A percentile compares a stretch with the other conserved stretches of the same genome.
Evolutionary conservation across 2,113 vertebrate genomes (phyloP).

Genomic region (Bungarus multicinctus): DNA sequence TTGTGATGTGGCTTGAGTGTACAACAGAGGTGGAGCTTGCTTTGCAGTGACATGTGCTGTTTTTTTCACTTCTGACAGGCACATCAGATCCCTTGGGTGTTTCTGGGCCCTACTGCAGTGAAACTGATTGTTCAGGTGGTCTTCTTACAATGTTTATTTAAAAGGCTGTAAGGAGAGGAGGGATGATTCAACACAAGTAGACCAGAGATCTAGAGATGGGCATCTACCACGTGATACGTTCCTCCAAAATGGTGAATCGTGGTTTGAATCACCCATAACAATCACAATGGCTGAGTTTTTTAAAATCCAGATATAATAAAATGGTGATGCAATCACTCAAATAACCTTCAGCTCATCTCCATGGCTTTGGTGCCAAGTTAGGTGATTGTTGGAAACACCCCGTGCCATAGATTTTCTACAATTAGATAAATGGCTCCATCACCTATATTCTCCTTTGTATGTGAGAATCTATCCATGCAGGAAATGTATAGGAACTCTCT

Average conservation of each 20-base stretch:
- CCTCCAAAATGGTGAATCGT: background rate
- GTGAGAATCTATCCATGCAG: background rate
- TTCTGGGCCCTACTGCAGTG: background rate
- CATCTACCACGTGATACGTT: background rate
- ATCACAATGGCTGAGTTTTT: background rate
- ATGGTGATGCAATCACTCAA: background rate
- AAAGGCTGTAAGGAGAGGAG: background rate
- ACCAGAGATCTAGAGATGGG: too few species aligned
- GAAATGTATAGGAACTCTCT: background rate
- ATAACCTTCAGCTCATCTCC: background rate
- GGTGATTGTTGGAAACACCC: background rate
- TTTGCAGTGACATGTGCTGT: background rate
- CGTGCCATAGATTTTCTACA: background rate
- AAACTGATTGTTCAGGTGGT: background rate
- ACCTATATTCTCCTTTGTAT: background rate
- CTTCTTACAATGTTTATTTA: background rate
- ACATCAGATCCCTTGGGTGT: background rate
- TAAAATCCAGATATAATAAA: background rate
- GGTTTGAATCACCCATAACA: background rate
- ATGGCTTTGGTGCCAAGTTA: background rate
- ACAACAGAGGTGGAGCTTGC: background rate
- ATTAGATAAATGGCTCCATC: background rate
- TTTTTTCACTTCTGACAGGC: background rate
- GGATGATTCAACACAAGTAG: background rate
- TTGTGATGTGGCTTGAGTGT: background rate